These are phyloP conservation scores for Riptortus pedestris DNA, from an alignment of 1,140 invertebrate species.

Conservation along the genomic window DNA sequence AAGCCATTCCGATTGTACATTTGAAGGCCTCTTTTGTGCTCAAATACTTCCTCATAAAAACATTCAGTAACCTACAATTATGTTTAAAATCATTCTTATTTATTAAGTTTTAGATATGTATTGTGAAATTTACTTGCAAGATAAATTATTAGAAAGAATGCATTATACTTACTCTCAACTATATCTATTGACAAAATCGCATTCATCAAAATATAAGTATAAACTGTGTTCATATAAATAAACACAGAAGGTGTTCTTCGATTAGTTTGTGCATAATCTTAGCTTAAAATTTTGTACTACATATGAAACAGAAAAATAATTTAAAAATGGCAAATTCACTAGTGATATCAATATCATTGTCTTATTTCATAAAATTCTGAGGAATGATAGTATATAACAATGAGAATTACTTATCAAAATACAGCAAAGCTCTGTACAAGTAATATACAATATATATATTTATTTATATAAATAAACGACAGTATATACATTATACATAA, in stretches of 20 bases:
- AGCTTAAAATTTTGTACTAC: background rate
- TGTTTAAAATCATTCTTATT: background rate
- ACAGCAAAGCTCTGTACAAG: background rate
- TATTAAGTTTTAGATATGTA: constrained; percentile 6
- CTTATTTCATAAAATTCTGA: background rate
- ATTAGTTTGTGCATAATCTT: constrained; percentile 1
- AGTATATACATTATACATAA: background rate
- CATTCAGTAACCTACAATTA: background rate
- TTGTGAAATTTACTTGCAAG: background rate
- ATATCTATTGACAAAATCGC: background rate
- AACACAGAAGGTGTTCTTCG: background rate
- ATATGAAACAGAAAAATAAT: background rate
- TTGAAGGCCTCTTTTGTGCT: constrained; percentile 14
- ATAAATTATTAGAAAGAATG: background rate
- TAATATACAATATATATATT: background rate
- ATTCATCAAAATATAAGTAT: background rate
- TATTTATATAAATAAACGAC: background rate
- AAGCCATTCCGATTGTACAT: constrained; percentile 16
- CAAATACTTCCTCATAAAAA: background rate
- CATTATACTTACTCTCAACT: background rate
- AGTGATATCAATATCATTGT: background rate
- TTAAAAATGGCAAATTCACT: background rate
- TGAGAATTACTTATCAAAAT: background rate
- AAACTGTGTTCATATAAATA: background rate
- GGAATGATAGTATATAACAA: background rate